A percentile compares a stretch with the other conserved stretches of the same genome.
phyloP scores from a whole-genome alignment of 2,888 invertebrate genomes.

The Noctua janthina region DNA sequence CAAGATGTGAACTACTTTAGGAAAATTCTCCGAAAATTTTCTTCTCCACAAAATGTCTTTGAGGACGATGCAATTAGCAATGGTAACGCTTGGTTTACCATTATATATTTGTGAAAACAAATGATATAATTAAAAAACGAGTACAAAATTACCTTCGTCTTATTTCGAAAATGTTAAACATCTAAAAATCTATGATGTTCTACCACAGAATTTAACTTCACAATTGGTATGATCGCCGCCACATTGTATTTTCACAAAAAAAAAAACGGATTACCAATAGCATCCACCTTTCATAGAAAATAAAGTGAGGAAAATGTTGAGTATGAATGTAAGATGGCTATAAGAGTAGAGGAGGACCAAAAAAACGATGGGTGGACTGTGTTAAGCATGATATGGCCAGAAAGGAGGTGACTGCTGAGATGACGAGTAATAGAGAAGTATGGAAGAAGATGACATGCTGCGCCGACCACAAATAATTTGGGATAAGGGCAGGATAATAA shows the following conservation, averaged over 20 bases:
- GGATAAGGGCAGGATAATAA: too few species aligned
- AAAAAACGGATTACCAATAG: background rate
- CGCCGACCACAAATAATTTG: too few species aligned
- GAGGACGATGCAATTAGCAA: conserved; percentile 45
- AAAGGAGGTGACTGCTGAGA: too few species aligned
- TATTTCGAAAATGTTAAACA: background rate
- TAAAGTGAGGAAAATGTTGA: too few species aligned
- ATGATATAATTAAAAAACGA: background rate
- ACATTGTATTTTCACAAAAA: background rate
- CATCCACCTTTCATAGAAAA: background rate
- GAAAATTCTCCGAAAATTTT: conserved; percentile 39
- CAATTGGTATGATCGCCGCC: background rate
- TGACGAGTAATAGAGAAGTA: too few species aligned
- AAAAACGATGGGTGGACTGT: too few species aligned
- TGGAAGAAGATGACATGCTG: too few species aligned
- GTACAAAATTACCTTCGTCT: background rate
- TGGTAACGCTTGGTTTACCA: conserved; percentile 19
- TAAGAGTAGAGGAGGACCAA: too few species aligned
- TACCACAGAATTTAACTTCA: background rate
- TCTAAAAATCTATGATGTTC: background rate
- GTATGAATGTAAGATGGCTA: too few species aligned
- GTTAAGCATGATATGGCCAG: too few species aligned
- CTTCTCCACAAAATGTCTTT: conserved; percentile 35
- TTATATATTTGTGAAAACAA: conserved; percentile 6
- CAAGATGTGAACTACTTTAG: conserved; percentile 34